Base-by-base conservation (phyloP, 2,113 vertebrate species). In the Hippolais icterina region DNA sequence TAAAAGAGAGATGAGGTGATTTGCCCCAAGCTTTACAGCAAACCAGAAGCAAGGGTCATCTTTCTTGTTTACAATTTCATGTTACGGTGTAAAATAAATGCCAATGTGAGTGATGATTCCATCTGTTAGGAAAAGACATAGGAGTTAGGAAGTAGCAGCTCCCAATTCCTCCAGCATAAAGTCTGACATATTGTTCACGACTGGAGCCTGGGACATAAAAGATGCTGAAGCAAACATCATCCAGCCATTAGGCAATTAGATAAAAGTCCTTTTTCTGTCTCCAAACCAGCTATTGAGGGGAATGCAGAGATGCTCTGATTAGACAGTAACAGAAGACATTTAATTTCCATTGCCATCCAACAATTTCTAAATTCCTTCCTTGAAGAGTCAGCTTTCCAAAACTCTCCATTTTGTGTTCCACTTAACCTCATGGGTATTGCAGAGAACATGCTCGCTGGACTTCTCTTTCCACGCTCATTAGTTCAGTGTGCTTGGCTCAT, bases 391-490 rank as follows among this genome's bases (percentile, higher is more conserved):
- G 60, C 86, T 94, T 93, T 70, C 83, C 90, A 83, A 84, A 90
- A 37, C 52, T 88, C 87, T 61, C 17, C 39, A 74, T 86, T 88
- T 83, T 92, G 83, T 53, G 70, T 93, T 90, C 85, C 87, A 3
- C 68, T 90, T 88, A 81, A 88, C 64, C 90, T 87, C 83, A 5
- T 70, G 91, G 88, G 76, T 92, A 75, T 78, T 93, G 52, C 52
- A 28, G 72, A 83, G 90, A 56, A 49, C 37, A 35, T 7, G 52
- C 85, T 92, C 27, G 11, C 76, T 66, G 41, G 79, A 56, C 80
- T 94, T 70, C 92, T 78, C 87, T 90, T 92, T 90, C 92, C 88
- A 81, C 31, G 37, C 88, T 95, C 94, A 89, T 96, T 92, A 93
- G 68, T 92, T 94, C 72, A 81, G 76, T 76, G 90, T 5, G 25